Percentiles rank a stretch among this genome's conserved stretches.
Evolutionary conservation across 2,113 vertebrate species (phyloP).

Genomic region (Podocnemis expansa): DNA sequence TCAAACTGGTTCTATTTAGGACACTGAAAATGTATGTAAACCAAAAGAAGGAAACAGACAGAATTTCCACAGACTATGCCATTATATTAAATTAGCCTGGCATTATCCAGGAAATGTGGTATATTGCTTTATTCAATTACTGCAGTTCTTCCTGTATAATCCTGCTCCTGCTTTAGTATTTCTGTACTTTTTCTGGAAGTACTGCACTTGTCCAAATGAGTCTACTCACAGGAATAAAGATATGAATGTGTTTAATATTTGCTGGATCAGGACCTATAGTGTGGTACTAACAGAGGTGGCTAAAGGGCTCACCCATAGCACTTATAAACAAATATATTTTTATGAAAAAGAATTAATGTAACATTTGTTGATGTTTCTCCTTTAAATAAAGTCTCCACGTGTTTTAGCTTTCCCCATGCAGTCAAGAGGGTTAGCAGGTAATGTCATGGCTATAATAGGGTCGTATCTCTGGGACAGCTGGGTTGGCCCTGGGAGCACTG

Average conservation of each 20-base stretch:
- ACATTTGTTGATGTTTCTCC: neutral
- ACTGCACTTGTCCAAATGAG: neutral
- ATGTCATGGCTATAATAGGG: too few species aligned
- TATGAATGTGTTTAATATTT: neutral
- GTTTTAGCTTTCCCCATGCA: neutral
- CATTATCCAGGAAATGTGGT: neutral
- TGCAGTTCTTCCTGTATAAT: neutral
- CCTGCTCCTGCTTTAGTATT: neutral
- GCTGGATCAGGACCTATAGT: neutral
- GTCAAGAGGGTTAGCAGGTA: neutral
- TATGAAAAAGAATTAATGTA: neutral
- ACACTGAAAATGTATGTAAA: too few species aligned
- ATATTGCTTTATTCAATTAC: neutral
- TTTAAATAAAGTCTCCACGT: neutral
- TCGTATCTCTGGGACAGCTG: neutral
- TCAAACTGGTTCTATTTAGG: neutral
- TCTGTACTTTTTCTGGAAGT: neutral
- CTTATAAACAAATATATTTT: too few species aligned
- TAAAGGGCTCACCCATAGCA: conserved; percentile 22
- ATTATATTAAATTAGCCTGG: neutral
- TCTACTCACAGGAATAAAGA: neutral
- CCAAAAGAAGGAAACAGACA: too few species aligned
- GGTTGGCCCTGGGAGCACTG: conserved; percentile 19
- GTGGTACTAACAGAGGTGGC: conserved; percentile 1
- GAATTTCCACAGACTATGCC: neutral